Conservation (phyloP, 2,797 vertebrate genomes). For the Spheniscus humboldti region DNA sequence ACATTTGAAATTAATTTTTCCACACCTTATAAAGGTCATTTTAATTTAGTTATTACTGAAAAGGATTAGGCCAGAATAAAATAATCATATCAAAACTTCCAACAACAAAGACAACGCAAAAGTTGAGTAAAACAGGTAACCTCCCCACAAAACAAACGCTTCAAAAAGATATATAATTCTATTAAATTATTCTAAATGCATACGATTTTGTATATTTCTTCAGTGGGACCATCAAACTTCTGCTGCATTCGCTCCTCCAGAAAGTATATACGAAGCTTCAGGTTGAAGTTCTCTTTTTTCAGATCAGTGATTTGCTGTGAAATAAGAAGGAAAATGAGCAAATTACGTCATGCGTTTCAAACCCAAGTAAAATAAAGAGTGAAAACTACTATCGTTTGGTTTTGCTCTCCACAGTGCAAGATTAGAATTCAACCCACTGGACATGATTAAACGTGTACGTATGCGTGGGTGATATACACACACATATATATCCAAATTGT, state of each 20-base stretch:
- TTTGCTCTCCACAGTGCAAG: not conserved
- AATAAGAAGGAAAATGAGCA: not conserved
- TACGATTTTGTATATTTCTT: conserved; percentile 92
- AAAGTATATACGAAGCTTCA: conserved; percentile 98
- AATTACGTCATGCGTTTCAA: not conserved
- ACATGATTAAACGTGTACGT: fast-evolving
- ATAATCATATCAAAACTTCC: not conserved
- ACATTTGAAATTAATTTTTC: not conserved
- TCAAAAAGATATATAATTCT: not conserved
- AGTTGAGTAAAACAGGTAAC: not conserved
- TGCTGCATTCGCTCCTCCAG: conserved; percentile 94
- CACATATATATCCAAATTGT: not conserved
- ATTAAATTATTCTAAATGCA: not conserved
- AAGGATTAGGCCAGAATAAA: not conserved
- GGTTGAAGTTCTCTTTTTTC: conserved; percentile 98
- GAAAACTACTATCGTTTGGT: not conserved
- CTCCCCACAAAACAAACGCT: not conserved
- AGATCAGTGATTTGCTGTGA: conserved; percentile 92
- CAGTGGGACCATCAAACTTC: conserved; percentile 89
- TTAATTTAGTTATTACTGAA: not conserved
- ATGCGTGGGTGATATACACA: not conserved
- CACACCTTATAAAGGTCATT: not conserved
- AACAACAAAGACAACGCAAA: not conserved
- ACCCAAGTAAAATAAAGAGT: not conserved
- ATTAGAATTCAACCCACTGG: not conserved